Base-by-base conservation (phyloP, 2,797 vertebrate genomes). In the Myioborus melanocephalus region DNA sequence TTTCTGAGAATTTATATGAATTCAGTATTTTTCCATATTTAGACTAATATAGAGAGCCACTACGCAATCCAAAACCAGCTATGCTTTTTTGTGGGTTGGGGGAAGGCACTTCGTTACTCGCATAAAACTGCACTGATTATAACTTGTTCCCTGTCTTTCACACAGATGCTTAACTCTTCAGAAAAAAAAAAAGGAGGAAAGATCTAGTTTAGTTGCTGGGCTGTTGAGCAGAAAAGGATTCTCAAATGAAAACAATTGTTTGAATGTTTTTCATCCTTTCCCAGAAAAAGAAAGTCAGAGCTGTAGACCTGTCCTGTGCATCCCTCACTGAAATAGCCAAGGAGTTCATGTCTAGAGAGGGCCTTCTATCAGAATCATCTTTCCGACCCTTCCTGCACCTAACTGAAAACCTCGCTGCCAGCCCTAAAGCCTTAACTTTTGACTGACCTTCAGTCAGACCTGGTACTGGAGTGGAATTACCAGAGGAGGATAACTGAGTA, bases 401-500 rank as follows among this genome's bases (percentile, higher is more conserved):
- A 57, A 65, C n/a, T 2, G 1, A 91, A 93, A 92, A 57, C 39
- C 8, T 53, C 0, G 0, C 34, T 32, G 37, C 10, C 6, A 14
- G 64, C 32, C 75, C 72, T 57, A 91, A 91, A 87, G 59, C 44
- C 44, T 65, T 71, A 65, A 75, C 85, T 88, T 88, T 76, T 13
- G 1, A 73, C 39, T 84, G 90, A 90, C 87, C 93, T 94, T 93
- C 89, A 81, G 35, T 75, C 56, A 76, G 73, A 76, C 32, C 59
- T 82, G 73, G 59, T 55, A 39, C 69, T 13, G 52, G 43, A 69
- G 26, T 44, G 47, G 63, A 89, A 93, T 92, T 82, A 88, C 50
- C 80, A 79, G 83, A 50, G 34, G 30, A 87, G 43, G 59, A 19
- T 9, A 94, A 81, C n/a, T 39, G 60, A 92, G 60, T 27, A 60